Evolutionary conservation across 2,113 vertebrate genomes (phyloP).

Genomic region (Hepsetus odoe): DNA sequence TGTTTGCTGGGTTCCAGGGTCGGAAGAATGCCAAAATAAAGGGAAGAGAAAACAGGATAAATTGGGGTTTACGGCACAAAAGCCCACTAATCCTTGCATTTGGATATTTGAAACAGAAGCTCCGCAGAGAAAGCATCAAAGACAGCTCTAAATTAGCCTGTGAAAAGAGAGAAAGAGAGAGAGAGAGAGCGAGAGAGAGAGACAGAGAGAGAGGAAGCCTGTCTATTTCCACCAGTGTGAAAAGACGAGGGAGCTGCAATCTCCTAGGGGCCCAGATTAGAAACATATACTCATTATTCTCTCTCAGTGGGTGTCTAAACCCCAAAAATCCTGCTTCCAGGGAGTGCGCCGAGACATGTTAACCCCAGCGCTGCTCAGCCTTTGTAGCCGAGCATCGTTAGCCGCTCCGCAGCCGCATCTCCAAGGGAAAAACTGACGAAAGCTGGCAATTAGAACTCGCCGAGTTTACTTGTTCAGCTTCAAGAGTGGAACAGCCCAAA

Average conservation of each 20-base stretch:
- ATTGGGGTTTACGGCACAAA: slow-evolving; percentile 65
- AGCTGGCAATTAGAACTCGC: slow-evolving; percentile 73
- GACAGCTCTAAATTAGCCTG: slow-evolving; percentile 57
- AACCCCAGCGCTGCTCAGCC: slow-evolving; percentile 65
- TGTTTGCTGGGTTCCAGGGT: slow-evolving; percentile 51
- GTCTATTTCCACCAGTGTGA: slow-evolving; percentile 75
- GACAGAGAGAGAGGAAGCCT: slow-evolving; percentile 56
- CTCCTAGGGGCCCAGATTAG: slow-evolving; percentile 80
- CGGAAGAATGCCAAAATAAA: slow-evolving; percentile 44
- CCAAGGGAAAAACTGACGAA: slow-evolving; percentile 63
- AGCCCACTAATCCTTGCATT: slow-evolving; percentile 65
- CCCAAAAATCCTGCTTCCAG: slow-evolving; percentile 77
- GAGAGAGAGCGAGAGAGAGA: slow-evolving; percentile 44
- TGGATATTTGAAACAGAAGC: slow-evolving; percentile 69
- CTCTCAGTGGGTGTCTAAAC: slow-evolving; percentile 81
- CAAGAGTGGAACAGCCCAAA: slow-evolving; percentile 67
- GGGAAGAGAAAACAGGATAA: slow-evolving; percentile 58
- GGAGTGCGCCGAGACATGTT: slow-evolving; percentile 70
- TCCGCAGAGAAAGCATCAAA: slow-evolving; percentile 64
- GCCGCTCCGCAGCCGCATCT: slow-evolving; percentile 60
- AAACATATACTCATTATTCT: slow-evolving; percentile 70
- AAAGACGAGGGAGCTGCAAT: slow-evolving; percentile 73
- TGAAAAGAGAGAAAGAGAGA: slow-evolving; percentile 39
- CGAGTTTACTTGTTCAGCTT: slow-evolving; percentile 65
- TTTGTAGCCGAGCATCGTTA: slow-evolving; percentile 75